Conservation (phyloP, 2,888 invertebrate species). For the Timema cristinae region DNA sequence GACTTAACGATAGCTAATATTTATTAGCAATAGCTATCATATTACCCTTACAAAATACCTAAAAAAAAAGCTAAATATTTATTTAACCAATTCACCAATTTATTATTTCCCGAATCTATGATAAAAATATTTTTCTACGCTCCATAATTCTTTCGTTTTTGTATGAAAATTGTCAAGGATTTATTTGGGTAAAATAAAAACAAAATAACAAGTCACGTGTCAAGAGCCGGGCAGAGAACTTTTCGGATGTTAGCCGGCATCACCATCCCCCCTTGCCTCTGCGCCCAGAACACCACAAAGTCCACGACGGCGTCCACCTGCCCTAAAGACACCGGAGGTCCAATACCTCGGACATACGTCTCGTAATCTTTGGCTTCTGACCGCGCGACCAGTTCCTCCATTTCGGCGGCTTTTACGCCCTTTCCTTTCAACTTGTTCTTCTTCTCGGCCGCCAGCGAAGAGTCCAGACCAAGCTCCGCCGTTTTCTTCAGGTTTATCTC, state of each 20-base stretch:
- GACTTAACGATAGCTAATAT: too few species aligned
- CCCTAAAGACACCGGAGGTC: conserved; percentile 50
- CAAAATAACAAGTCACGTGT: too few species aligned
- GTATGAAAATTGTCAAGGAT: too few species aligned
- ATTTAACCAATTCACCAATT: too few species aligned
- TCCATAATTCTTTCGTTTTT: too few species aligned
- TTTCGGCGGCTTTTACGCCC: conserved; percentile 30
- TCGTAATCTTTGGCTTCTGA: conserved; percentile 11
- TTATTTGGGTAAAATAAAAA: too few species aligned
- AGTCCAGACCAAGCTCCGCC: not conserved
- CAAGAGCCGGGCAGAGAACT: conserved; percentile 61
- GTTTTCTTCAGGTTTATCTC: not conserved
- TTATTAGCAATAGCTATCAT: too few species aligned
- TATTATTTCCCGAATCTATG: too few species aligned
- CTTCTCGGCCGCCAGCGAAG: not conserved
- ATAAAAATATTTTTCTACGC: too few species aligned
- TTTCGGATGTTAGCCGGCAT: conserved; percentile 70
- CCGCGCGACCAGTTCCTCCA: not conserved
- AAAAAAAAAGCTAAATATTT: too few species aligned
- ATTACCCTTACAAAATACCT: too few species aligned
- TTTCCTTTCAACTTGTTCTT: conserved; percentile 22
- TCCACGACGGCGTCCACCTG: conserved; percentile 51
- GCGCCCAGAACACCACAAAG: conserved; percentile 49
- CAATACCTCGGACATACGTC: conserved; percentile 53
- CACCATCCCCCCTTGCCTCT: conserved; percentile 59